A percentile compares a stretch with the other conserved stretches of the same genome.
phyloP scores from a whole-genome alignment of 2,797 vertebrate species.

The Champsocephalus gunnari region DNA sequence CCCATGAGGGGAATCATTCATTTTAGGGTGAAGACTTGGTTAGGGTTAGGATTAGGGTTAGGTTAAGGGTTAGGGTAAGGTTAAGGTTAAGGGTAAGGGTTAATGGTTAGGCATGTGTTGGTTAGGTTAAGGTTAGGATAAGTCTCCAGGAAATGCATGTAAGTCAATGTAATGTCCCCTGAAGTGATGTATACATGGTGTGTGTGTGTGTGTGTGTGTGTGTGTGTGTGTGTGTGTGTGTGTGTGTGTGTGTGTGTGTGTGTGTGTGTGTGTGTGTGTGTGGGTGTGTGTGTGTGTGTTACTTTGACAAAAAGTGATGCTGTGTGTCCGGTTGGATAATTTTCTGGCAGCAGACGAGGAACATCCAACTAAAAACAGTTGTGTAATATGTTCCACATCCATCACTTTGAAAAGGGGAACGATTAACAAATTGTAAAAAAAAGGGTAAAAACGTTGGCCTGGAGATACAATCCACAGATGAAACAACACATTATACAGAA shows the following conservation, averaged over 20 bases:
- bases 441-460: background rate
- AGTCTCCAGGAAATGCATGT: too few species aligned
- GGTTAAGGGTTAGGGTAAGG: too few species aligned
- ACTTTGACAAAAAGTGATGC: slow-evolving; percentile 19
- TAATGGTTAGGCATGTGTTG: too few species aligned
- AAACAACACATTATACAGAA: background rate
- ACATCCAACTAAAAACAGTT: slow-evolving; percentile 20
- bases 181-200: too few species aligned
- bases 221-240: too few species aligned
- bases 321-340: slow-evolving; percentile 22
- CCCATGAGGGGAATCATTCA: too few species aligned
- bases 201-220: too few species aligned
- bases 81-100: too few species aligned
- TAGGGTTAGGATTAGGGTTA: too few species aligned
- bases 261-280: background rate
- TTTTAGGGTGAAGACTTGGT: too few species aligned
- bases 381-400: slow-evolving; percentile 39
- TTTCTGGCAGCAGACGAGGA: slow-evolving; percentile 15
- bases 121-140: too few species aligned
- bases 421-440: slow-evolving; percentile 17
- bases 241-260: background rate
- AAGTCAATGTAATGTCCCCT: too few species aligned
- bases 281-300: background rate
- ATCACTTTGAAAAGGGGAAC: slow-evolving; percentile 32
- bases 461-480: background rate